A percentile compares a stretch with the other conserved stretches of the same genome.
Evolutionary conservation across 2,797 vertebrate genomes (phyloP).

Genomic region (Enteromius fasciolatus): DNA sequence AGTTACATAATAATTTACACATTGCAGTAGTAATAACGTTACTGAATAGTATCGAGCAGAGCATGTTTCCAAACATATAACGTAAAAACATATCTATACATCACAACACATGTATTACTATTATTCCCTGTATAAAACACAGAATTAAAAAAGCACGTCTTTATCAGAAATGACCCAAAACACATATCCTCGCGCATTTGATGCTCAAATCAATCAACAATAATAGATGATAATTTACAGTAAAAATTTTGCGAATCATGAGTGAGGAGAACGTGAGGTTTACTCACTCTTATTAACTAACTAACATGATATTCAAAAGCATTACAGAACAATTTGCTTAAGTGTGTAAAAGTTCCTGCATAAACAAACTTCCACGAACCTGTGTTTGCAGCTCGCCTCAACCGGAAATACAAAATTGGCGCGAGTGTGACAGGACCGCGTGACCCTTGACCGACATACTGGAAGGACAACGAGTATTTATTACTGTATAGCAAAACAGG

Average conservation of each 20-base stretch:
- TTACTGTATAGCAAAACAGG: background rate
- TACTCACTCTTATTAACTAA: background rate
- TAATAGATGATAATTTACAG: background rate
- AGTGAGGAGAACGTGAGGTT: background rate
- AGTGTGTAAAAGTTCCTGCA: background rate
- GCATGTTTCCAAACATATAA: background rate
- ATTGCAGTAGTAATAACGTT: no score
- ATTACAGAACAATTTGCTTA: background rate
- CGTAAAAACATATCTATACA: background rate
- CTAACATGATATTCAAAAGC: background rate
- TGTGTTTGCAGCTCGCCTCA: background rate
- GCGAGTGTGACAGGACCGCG: background rate
- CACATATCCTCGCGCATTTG: background rate
- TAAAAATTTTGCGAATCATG: background rate
- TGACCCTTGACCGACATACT: background rate
- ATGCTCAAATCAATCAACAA: background rate
- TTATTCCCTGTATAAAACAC: background rate
- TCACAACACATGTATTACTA: background rate
- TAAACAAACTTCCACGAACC: background rate
- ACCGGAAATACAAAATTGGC: constrained; percentile 45
- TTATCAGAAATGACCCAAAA: background rate
- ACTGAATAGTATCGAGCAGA: background rate
- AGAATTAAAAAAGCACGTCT: background rate
- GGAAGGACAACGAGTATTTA: background rate
- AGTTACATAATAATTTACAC: no score